Base-by-base conservation (phyloP, 2,797 vertebrate genomes). In the Xenops minutus region DNA sequence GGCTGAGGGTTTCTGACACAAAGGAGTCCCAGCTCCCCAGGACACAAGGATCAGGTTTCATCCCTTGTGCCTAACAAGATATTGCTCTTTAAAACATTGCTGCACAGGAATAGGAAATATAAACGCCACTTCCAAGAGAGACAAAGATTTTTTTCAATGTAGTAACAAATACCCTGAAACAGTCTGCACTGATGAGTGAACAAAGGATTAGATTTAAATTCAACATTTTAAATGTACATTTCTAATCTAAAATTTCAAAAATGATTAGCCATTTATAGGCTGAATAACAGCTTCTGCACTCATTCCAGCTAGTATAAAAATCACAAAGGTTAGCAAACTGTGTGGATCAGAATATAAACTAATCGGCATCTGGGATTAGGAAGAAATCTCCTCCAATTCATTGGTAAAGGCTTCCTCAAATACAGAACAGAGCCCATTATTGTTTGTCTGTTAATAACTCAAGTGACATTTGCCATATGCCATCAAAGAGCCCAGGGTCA, bases 371-470 rank as follows among this genome's bases (percentile, higher is more conserved):
- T 93, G 71, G 80, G 94, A 88, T 93, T 93, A 93, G 83, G 85
- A 92, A 87, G 80, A 92, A 94, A 95, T 96, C 89, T 93, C 93
- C 58, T 92, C 74, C 93, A 88, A 92, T 93, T 95, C 93, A 90
- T 84, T 64, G 93, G 89, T 84, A 95, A 91, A 96, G 59, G 77
- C 80, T 90, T 95, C 82, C 74, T 90, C 95, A 96, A 95, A 95
- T 85, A 96, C 22, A 2, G 80, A 94, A 90, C 5, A 13, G 56
- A 93, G 71, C 74, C 91, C 83, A 87, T 93, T 76, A 77, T 87
- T 97, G 67, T 94, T 95, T 96, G 93, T 85, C 67, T 92, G 85
- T 88, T 96, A 96, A 95, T 96, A 96, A 96, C 91, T 93, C 67
- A 64, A 74, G 77, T 93, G 93, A 93, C 89, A 92, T 96, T 94